Evolutionary conservation across 2,888 invertebrate species (phyloP).

Genomic region (Hedya salicella): DNA sequence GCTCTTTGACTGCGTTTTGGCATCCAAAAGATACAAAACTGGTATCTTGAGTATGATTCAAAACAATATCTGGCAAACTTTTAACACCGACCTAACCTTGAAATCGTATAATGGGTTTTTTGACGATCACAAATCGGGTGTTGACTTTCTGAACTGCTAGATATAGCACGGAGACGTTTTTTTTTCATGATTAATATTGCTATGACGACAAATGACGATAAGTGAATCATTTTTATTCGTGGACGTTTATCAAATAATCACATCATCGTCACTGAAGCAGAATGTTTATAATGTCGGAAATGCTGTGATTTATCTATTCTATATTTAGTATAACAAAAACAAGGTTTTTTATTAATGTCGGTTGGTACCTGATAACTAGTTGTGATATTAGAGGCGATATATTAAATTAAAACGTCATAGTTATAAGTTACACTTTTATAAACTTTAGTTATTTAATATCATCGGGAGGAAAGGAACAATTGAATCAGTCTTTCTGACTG

Average conservation of each 20-base stretch:
- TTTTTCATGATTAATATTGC: not conserved
- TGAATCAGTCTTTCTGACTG: too few species aligned
- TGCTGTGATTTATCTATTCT: not conserved
- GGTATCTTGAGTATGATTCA: constrained; percentile 7
- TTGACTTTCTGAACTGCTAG: not conserved
- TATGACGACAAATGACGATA: constrained; percentile 3
- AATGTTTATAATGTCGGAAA: constrained; percentile 10
- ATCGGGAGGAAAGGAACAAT: too few species aligned
- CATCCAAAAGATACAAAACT: constrained; percentile 16
- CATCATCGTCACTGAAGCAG: not conserved
- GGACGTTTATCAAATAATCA: constrained; percentile 11
- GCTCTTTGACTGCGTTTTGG: not conserved
- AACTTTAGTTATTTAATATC: not conserved
- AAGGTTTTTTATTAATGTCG: constrained; percentile 16
- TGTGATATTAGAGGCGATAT: not conserved
- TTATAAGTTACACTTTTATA: too few species aligned
- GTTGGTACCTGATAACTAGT: not conserved
- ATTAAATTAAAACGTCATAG: too few species aligned
- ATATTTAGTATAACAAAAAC: not conserved
- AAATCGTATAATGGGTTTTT: too few species aligned
- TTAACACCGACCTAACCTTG: too few species aligned
- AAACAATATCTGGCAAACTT: not conserved
- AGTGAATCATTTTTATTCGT: not conserved
- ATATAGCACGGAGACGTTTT: constrained; percentile 2
- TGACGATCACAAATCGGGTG: not conserved